Conservation (phyloP, 2,797 vertebrate genomes). For the Lophius americanus region DNA sequence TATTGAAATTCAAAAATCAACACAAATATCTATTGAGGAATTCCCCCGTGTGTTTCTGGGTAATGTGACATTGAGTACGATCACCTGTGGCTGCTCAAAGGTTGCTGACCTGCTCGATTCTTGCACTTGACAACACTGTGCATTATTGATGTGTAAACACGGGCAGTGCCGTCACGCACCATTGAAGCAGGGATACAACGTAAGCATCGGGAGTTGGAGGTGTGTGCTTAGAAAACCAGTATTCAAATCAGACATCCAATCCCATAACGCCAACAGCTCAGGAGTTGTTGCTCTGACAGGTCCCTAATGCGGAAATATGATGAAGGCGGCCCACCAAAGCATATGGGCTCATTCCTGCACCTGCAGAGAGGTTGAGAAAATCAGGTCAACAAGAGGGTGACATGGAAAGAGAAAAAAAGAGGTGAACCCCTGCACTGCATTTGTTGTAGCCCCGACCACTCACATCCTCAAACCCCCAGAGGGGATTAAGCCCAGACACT, state of each 20-base stretch:
- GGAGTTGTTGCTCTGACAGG: neutral
- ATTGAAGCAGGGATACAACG: constrained; percentile 24
- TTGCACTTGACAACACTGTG: constrained; percentile 26
- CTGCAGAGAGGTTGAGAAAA: constrained; percentile 24
- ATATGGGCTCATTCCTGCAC: constrained; percentile 14
- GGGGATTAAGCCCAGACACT: constrained; percentile 62
- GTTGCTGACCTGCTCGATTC: constrained; percentile 52
- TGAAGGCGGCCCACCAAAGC: neutral
- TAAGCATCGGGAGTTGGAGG: neutral
- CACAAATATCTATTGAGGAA: constrained; percentile 2
- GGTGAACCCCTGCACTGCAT: constrained; percentile 9
- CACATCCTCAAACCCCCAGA: constrained; percentile 1
- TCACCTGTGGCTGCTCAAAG: constrained; percentile 18
- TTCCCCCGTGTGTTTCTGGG: constrained; percentile 12
- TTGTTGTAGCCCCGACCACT: constrained; percentile 25
- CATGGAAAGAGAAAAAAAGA: constrained; percentile 11
- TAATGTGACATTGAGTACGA: constrained; percentile 7
- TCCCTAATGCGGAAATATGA: neutral
- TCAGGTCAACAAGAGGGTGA: constrained; percentile 23
- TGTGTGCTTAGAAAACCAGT: neutral
- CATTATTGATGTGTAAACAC: constrained; percentile 70
- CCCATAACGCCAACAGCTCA: neutral
- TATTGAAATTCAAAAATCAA: neutral
- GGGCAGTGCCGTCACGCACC: constrained; percentile 2
- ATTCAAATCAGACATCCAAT: constrained; percentile 17